Evolutionary conservation across 2,888 invertebrate species (phyloP).

Genomic region (Athalia rosae): DNA sequence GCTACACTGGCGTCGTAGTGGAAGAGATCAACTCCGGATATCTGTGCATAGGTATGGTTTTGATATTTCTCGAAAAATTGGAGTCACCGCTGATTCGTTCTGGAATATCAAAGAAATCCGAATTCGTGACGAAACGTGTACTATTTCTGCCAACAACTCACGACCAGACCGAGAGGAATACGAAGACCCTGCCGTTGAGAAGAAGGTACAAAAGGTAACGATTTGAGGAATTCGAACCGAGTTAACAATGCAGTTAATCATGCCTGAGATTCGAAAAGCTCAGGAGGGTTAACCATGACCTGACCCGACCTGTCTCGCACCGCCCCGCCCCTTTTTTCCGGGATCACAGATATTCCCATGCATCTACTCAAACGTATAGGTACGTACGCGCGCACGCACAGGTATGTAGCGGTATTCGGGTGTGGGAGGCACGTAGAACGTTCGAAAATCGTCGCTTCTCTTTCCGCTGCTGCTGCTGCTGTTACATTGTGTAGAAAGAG

Average conservation of each 20-base stretch:
- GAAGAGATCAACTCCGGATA: no score
- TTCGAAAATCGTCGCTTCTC: not conserved
- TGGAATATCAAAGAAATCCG: no score
- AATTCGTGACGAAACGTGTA: no score
- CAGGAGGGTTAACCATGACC: not conserved
- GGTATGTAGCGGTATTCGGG: not conserved
- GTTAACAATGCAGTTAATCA: conserved; percentile 66
- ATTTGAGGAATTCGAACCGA: conserved; percentile 47
- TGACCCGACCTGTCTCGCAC: not conserved
- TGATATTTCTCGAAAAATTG: no score
- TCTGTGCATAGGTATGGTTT: no score
- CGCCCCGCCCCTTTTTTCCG: conserved; percentile 23
- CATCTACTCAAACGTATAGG: not conserved
- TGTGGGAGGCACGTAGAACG: conserved; percentile 17
- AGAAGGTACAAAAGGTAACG: not conserved
- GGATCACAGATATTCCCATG: conserved; percentile 38
- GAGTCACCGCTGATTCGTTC: no score
- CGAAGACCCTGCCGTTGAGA: not conserved
- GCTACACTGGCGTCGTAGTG: no score
- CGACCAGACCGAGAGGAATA: no score
- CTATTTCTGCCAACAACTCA: no score
- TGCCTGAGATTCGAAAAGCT: conserved; percentile 46
- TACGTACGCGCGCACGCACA: not conserved
- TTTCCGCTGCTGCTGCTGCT: not conserved
- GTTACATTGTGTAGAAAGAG: no score